phyloP scores from a whole-genome alignment of 2,113 vertebrate species.

The Mugil cephalus region DNA sequence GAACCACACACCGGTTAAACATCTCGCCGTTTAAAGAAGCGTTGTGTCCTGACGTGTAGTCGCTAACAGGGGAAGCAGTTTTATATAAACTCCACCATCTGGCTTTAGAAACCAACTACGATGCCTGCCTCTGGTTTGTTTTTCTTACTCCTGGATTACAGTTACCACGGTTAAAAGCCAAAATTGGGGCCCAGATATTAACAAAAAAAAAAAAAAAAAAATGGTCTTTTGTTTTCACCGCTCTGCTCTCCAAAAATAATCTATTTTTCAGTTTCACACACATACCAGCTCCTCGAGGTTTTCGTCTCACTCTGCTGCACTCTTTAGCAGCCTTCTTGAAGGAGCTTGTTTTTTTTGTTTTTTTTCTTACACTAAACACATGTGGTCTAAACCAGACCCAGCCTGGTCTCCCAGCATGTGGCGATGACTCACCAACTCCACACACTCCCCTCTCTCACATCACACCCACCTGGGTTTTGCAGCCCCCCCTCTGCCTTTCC shows the following conservation, averaged over 20 bases:
- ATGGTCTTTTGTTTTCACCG: slow-evolving; percentile 24
- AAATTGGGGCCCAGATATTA: slow-evolving; percentile 20
- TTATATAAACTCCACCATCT: slow-evolving; percentile 1
- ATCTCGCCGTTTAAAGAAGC: slow-evolving; percentile 9
- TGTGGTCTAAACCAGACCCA: slow-evolving; percentile 62
- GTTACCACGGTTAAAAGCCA: neutral
- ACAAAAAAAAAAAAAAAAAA: slow-evolving; percentile 59
- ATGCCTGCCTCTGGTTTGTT: slow-evolving; percentile 10
- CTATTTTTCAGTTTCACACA: neutral
- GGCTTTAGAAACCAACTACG: slow-evolving; percentile 11
- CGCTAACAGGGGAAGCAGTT: slow-evolving; percentile 10
- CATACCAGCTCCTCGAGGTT: slow-evolving; percentile 6
- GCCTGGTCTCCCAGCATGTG: slow-evolving; percentile 74
- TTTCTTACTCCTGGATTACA: slow-evolving; percentile 15
- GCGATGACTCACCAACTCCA: slow-evolving; percentile 73
- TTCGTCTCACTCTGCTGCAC: neutral
- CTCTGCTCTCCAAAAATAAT: neutral
- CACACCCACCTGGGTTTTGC: slow-evolving; percentile 63
- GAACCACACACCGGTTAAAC: slow-evolving; percentile 15
- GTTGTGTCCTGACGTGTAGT: slow-evolving; percentile 9
- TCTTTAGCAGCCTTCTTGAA: slow-evolving; percentile 21
- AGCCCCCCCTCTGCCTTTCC: neutral
- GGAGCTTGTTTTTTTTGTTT: slow-evolving; percentile 41
- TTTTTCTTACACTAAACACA: slow-evolving; percentile 57
- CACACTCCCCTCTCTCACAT: slow-evolving; percentile 24